A percentile compares a stretch with the other conserved stretches of the same genome.
These are phyloP conservation scores for Hydroisotoma schaefferi DNA, from an alignment of 2,888 invertebrate genomes.

Conservation along the genomic window DNA sequence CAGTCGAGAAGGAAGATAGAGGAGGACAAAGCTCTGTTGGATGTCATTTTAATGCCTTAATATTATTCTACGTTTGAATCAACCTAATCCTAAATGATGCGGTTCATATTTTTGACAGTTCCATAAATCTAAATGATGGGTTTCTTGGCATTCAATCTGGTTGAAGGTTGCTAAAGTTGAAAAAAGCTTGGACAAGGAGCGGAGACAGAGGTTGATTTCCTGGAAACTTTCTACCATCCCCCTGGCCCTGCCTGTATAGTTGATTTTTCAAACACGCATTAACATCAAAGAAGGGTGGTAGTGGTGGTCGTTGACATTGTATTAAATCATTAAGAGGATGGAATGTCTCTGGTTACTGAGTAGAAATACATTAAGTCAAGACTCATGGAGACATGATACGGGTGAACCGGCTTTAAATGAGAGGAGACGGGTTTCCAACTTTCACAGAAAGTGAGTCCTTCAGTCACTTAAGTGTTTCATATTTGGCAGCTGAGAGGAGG, in stretches of 20 bases:
- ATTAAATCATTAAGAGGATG: conserved; percentile 16
- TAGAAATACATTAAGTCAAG: neutral
- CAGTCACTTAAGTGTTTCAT: conserved; percentile 37
- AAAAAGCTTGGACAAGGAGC: neutral
- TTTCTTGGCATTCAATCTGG: conserved; percentile 7
- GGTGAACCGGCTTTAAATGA: neutral
- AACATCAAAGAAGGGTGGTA: conserved; percentile 2
- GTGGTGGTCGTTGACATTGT: conserved; percentile 6
- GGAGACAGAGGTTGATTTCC: neutral
- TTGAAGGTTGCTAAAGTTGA: too few relatives aligned
- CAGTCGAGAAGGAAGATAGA: neutral
- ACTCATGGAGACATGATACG: neutral
- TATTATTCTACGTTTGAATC: conserved; percentile 24
- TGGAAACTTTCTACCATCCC: too few relatives aligned
- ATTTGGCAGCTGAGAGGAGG: conserved; percentile 25
- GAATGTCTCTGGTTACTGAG: conserved; percentile 1
- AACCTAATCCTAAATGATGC: conserved; percentile 9
- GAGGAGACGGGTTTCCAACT: neutral
- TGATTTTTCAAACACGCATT: too few relatives aligned
- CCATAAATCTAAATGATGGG: conserved; percentile 13
- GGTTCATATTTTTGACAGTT: conserved; percentile 7
- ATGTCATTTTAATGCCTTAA: conserved; percentile 31
- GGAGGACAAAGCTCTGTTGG: conserved; percentile 6
- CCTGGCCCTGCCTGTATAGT: too few relatives aligned
- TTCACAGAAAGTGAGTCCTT: conserved; percentile 12